Conservation (phyloP, 2,888 invertebrate genomes). For the Rutpela maculata region DNA sequence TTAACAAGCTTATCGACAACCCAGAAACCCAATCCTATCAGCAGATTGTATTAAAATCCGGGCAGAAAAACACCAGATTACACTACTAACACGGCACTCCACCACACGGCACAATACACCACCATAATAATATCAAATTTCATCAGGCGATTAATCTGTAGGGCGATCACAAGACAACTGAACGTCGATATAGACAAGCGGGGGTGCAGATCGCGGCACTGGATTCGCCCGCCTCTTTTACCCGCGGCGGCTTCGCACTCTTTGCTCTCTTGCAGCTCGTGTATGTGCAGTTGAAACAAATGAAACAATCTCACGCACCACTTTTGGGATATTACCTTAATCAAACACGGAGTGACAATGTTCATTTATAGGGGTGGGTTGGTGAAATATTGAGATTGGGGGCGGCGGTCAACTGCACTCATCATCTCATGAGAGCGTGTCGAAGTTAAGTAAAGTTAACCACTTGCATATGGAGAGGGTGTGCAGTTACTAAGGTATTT, state of each 20-base stretch:
- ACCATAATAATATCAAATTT: slow-evolving; percentile 54
- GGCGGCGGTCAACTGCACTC: slow-evolving; percentile 47
- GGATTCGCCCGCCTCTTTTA: slow-evolving; percentile 43
- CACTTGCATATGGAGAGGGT: no score
- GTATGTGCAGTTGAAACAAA: slow-evolving; percentile 60
- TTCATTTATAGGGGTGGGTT: slow-evolving; percentile 45
- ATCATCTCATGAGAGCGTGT: no score
- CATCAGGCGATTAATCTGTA: slow-evolving; percentile 59
- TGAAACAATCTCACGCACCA: slow-evolving; percentile 72
- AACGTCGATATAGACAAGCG: slow-evolving; percentile 48
- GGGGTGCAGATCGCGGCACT: slow-evolving; percentile 44
- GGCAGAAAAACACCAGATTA: slow-evolving; percentile 43
- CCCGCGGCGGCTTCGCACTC: slow-evolving; percentile 42
- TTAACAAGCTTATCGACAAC: slow-evolving; percentile 30
- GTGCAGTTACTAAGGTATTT: no score
- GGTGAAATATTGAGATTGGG: slow-evolving; percentile 47
- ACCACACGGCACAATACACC: slow-evolving; percentile 40
- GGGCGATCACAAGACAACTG: slow-evolving; percentile 55
- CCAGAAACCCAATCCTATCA: slow-evolving; percentile 41
- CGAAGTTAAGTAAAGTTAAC: no score
- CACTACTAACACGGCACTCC: slow-evolving; percentile 46
- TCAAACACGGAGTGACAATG: slow-evolving; percentile 67
- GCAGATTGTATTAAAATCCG: slow-evolving; percentile 21
- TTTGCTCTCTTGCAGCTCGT: slow-evolving; percentile 48
- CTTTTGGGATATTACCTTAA: slow-evolving; percentile 71